Evolutionary conservation across 2,113 vertebrate species (phyloP).

Genomic region (Ophthalmolycus amberensis): DNA sequence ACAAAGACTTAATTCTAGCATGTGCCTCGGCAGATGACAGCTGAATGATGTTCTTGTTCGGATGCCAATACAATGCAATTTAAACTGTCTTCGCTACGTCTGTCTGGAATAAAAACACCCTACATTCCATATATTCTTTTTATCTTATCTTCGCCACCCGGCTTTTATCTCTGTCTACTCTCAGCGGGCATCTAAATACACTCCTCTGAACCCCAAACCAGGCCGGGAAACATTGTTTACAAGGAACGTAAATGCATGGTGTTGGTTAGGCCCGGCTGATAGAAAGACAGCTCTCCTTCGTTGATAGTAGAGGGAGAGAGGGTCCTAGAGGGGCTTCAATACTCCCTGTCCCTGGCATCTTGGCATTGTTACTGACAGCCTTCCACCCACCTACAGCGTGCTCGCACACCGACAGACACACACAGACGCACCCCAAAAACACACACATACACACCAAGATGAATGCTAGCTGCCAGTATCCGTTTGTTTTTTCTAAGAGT

Average conservation of each 20-base stretch:
- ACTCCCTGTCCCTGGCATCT: conserved; percentile 75
- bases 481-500: conserved; percentile 45
- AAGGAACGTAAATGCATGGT: conserved; percentile 69
- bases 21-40: conserved; percentile 44
- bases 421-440: conserved; percentile 23
- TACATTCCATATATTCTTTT: conserved; percentile 30
- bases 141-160: conserved; percentile 42
- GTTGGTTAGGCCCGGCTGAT: conserved; percentile 61
- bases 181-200: conserved; percentile 57
- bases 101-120: conserved; percentile 21
- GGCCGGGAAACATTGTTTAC: conserved; percentile 66
- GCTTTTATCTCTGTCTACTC: conserved; percentile 53
- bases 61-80: conserved; percentile 43
- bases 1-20: conserved; percentile 35
- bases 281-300: conserved; percentile 71
- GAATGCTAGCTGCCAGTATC: conserved; percentile 65
- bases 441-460: conserved; percentile 43
- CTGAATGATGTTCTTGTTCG: conserved; percentile 52
- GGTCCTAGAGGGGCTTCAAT: conserved; percentile 66
- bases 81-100: conserved; percentile 32
- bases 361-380: conserved; percentile 79
- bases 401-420: conserved; percentile 35
- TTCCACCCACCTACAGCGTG: conserved; percentile 63
- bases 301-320: conserved; percentile 71
- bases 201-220: conserved; percentile 42